phyloP scores from a whole-genome alignment of 2,888 invertebrate species.

The Drosophila siamana region DNA sequence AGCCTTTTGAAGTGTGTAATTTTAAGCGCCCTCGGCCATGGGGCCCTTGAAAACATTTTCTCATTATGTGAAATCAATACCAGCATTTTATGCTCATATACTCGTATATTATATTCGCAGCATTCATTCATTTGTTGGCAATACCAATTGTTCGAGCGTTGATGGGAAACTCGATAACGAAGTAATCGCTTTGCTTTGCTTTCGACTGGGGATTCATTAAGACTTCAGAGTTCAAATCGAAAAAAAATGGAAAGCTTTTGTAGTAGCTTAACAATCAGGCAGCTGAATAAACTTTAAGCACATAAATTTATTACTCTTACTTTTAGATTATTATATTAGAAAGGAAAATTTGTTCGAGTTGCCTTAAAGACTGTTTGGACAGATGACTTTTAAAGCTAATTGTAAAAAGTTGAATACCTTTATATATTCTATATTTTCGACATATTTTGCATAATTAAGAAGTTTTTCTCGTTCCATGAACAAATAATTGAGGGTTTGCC shows the following conservation, averaged over 20 bases:
- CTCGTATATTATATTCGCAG: slow-evolving; percentile 12
- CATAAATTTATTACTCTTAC: not conserved
- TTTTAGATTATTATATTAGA: too few species aligned
- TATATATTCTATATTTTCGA: too few species aligned
- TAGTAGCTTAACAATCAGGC: not conserved
- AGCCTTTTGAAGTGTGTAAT: slow-evolving; percentile 52
- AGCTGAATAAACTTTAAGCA: not conserved
- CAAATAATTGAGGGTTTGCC: too few species aligned
- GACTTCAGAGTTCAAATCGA: not conserved
- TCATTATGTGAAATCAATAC: slow-evolving; percentile 69
- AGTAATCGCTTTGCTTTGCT: slow-evolving; percentile 26
- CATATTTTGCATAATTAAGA: too few species aligned
- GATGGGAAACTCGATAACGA: slow-evolving; percentile 42
- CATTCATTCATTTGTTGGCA: slow-evolving; percentile 25
- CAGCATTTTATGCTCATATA: slow-evolving; percentile 53
- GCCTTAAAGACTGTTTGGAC: too few species aligned
- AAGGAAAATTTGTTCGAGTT: too few species aligned
- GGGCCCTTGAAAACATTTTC: slow-evolving; percentile 54
- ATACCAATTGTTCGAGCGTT: slow-evolving; percentile 30
- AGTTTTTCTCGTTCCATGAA: too few species aligned
- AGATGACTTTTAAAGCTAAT: too few species aligned
- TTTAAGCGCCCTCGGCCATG: slow-evolving; percentile 25
- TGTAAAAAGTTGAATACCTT: too few species aligned
- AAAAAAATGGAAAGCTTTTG: not conserved
- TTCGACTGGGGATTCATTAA: slow-evolving; percentile 20